These are phyloP conservation scores for Drepanosiphum platanoidis DNA, from an alignment of 2,888 invertebrate species.

Conservation along the genomic window DNA sequence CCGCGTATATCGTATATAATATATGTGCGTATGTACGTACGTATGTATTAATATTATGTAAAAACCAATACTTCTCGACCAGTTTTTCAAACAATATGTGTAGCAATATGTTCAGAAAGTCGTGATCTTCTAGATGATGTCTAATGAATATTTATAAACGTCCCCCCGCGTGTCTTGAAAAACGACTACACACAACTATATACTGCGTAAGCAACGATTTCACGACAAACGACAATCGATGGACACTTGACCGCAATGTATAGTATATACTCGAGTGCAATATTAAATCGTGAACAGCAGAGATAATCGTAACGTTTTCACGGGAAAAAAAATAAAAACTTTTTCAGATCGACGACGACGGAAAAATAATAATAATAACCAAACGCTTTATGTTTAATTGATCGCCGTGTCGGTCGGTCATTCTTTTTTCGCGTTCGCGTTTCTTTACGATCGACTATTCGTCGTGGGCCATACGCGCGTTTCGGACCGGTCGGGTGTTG, in stretches of 20 bases:
- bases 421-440: constrained; percentile 29
- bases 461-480: neutral
- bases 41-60: neutral
- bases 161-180: neutral
- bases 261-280: neutral
- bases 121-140: constrained; percentile 7
- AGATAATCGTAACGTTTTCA: constrained; percentile 4
- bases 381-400: constrained; percentile 3
- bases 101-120: constrained; percentile 14
- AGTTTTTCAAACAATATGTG: constrained; percentile 5
- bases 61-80: neutral
- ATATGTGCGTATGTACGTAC: too few species aligned
- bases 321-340: constrained; percentile 3
- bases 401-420: constrained; percentile 22
- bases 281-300: neutral
- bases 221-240: constrained; percentile 37
- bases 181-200: neutral
- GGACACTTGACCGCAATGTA: constrained; percentile 39
- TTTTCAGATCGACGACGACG: neutral
- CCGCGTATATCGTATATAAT: too few species aligned
- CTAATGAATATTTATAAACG: constrained; percentile 14
- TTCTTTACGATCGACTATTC: neutral
- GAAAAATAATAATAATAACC: too few species aligned
- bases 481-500: constrained; percentile 51
- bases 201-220: constrained; percentile 17